Evolutionary conservation across 2,888 invertebrate genomes (phyloP).

Genomic region (Urechis unicinctus): DNA sequence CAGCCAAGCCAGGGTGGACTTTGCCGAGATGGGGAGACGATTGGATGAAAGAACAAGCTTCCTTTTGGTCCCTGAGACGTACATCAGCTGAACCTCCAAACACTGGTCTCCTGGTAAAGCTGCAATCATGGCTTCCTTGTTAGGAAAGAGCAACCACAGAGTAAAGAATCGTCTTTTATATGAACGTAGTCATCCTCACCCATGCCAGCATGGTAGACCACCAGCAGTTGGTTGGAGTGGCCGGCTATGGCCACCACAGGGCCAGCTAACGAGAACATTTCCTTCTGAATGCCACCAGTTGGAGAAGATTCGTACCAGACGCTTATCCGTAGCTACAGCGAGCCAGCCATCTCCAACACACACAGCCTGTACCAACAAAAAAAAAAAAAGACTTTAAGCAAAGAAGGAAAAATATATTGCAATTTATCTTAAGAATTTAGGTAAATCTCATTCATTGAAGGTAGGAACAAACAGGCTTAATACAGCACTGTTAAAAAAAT

Average conservation of each 20-base stretch:
- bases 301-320: constrained; percentile 76
- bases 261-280: constrained; percentile 68
- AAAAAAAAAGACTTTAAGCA: not conserved
- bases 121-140: constrained; percentile 16
- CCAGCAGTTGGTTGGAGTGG: constrained; percentile 58
- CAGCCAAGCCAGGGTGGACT: constrained; percentile 47
- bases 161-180: not conserved
- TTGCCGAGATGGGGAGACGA: constrained; percentile 44
- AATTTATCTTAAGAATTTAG: not conserved
- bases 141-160: not conserved
- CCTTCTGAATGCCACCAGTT: constrained; percentile 81
- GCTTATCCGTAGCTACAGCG: constrained; percentile 69
- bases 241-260: constrained; percentile 66
- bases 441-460: not conserved
- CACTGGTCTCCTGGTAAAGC: constrained; percentile 49
- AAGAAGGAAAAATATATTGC: too few relatives aligned
- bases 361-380: constrained; percentile 51
- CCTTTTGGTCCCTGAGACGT: constrained; percentile 26
- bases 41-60: constrained; percentile 24
- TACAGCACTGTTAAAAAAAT: not conserved
- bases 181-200: constrained; percentile 31
- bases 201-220: constrained; percentile 62
- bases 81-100: constrained; percentile 37
- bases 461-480: not conserved
- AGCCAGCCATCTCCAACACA: constrained; percentile 63